These are phyloP conservation scores for Artibeus jamaicensis DNA, from an alignment of 2,797 vertebrate genomes.

Conservation along the genomic window DNA sequence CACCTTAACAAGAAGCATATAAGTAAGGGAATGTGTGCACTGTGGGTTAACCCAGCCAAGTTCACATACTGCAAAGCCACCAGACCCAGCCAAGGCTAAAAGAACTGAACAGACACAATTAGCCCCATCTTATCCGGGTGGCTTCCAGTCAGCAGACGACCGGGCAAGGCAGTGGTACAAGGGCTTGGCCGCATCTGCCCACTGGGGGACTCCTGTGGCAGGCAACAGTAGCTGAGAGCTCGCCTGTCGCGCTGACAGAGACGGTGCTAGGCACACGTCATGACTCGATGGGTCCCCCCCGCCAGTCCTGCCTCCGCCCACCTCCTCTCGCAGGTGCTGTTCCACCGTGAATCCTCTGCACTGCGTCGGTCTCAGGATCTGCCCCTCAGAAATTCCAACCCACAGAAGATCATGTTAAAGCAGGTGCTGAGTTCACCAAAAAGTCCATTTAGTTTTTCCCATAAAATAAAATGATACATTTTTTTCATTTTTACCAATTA, in stretches of 20 bases:
- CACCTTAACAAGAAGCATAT: not conserved
- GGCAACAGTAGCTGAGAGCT: not conserved
- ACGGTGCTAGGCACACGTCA: not conserved
- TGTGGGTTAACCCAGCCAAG: not conserved
- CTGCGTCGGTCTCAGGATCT: not conserved
- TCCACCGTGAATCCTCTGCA: not conserved
- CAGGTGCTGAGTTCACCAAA: not conserved
- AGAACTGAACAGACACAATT: not conserved
- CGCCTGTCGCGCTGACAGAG: not conserved
- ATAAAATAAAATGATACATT: too few relatives aligned
- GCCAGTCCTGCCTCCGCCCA: not conserved
- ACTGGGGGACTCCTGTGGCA: not conserved
- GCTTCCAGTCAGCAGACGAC: not conserved
- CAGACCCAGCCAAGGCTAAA: not conserved
- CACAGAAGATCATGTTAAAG: not conserved
- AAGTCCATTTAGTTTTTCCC: too few relatives aligned
- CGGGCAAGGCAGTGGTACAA: not conserved
- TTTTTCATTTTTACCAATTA: too few relatives aligned
- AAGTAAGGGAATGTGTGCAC: not conserved
- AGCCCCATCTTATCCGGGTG: not conserved
- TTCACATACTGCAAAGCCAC: not conserved
- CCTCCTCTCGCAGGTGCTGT: not conserved
- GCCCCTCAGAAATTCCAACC: not conserved
- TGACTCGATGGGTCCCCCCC: not conserved
- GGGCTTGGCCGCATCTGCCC: not conserved